Base-by-base conservation (phyloP, 1,140 invertebrate species). In the Pemphigus obesinymphae region DNA sequence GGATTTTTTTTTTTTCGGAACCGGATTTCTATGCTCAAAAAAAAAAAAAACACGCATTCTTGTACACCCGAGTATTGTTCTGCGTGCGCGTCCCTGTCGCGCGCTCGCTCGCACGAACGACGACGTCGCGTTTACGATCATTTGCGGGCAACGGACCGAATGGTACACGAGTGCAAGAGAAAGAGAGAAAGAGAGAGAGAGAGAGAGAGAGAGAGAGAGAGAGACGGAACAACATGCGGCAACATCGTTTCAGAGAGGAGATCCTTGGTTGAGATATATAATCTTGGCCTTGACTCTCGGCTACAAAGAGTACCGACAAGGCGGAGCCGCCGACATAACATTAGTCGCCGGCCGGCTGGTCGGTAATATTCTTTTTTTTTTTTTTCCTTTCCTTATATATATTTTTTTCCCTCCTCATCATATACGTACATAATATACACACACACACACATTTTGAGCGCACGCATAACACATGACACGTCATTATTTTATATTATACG, bases 251-350 rank as follows among this genome's bases (percentile, higher is more conserved):
- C 76, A 80, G 76, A 58, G 29, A 53, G 37, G 73, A 76, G 75
- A 80, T 80, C 76, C 53, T 80, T 63, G 76, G 55, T 80, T 80
- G 76, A 80, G 76, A 80, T 80, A 80, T 80, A 80, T 80, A 73
- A 80, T 80, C 76, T 80, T 80, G 76, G 76, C 76, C 76, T 80
- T 80, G 76, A 80, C 76, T 80, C 76, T 80, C 43, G 40, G 76
- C 76, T 63, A 80, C 76, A 80, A 80, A 80, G 76, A 80, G 76
- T 80, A 80, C 76, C 76, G 76, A 80, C 76, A 80, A 80, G 76
- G 76, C 76, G 76, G 76, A 80, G 76, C 76, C 76, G 76, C 76
- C 76, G 76, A 80, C 76, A 80, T 63, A 80, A 80, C 76, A 80
- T 80, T 80, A 80, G 76, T 80, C 76, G 76, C 40, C 76, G 76